These are phyloP conservation scores for Sympetrum striolatum DNA, from an alignment of 2,888 invertebrate species.

Conservation along the genomic window DNA sequence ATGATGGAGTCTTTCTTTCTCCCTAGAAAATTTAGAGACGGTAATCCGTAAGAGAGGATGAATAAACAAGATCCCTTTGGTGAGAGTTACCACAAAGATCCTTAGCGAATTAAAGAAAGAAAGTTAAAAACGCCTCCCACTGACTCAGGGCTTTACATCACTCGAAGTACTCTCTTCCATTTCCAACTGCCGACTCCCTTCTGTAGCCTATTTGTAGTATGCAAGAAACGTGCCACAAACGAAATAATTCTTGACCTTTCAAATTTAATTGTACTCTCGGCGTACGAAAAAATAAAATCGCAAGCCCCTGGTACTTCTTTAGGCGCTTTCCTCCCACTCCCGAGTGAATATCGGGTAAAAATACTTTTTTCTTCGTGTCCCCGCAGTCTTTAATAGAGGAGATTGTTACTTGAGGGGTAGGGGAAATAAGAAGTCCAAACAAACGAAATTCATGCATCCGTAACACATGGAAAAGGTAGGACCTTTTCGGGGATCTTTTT, in stretches of 20 bases:
- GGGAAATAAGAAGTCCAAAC: no score
- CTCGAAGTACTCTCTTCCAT: not conserved
- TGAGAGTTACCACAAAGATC: not conserved
- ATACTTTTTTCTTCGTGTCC: not conserved
- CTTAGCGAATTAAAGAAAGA: not conserved
- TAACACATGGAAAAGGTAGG: not conserved
- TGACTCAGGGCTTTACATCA: not conserved
- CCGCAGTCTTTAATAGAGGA: not conserved
- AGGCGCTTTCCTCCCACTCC: not conserved
- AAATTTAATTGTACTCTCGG: conserved; percentile 20
- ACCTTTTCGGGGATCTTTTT: not conserved
- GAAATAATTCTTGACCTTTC: conserved; percentile 31
- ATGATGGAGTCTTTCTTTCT: no score
- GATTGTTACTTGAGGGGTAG: not conserved
- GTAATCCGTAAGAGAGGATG: no score
- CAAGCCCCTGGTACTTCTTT: not conserved
- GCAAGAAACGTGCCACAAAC: not conserved
- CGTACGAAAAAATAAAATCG: not conserved
- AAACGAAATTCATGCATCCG: not conserved
- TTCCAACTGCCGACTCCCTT: not conserved
- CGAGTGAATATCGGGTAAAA: not conserved
- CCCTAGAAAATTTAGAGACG: no score
- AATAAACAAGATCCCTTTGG: not conserved
- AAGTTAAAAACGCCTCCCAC: not conserved
- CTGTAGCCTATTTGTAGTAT: not conserved